Evolutionary conservation across 2,888 invertebrate species (phyloP).

Genomic region (Zaprionus obscuricornis): DNA sequence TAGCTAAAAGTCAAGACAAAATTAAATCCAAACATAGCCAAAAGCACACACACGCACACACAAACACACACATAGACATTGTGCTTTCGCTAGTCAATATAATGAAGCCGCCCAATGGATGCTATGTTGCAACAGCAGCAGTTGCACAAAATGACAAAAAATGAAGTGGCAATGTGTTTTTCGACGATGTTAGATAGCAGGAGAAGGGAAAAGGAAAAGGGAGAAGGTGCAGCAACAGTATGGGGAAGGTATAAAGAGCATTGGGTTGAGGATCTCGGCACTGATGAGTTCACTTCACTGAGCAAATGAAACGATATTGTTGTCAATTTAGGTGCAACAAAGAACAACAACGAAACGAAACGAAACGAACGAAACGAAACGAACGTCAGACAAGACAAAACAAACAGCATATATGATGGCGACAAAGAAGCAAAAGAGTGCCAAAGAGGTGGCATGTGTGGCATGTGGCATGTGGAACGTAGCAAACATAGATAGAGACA

Average conservation of each 20-base stretch:
- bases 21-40: conserved; percentile 31
- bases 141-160: conserved; percentile 51
- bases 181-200: no score
- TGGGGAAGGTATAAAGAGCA: neutral
- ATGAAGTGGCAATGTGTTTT: conserved; percentile 54
- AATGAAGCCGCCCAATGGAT: conserved; percentile 63
- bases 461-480: neutral
- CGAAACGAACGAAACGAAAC: conserved; percentile 24
- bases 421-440: conserved; percentile 40
- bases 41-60: no score
- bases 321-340: conserved; percentile 77
- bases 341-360: conserved; percentile 49
- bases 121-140: conserved; percentile 19
- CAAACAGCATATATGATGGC: conserved; percentile 69
- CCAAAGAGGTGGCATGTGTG: neutral
- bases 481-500: neutral
- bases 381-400: conserved; percentile 64
- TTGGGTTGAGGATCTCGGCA: conserved; percentile 42
- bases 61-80: no score
- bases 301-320: conserved; percentile 77
- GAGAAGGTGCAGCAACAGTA: neutral
- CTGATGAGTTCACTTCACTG: conserved; percentile 77
- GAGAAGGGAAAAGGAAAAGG: neutral
- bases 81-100: conserved; percentile 59
- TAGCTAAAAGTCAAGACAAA: conserved; percentile 22